phyloP scores from a whole-genome alignment of 2,888 invertebrate genomes.

The Drosophila borealis region DNA sequence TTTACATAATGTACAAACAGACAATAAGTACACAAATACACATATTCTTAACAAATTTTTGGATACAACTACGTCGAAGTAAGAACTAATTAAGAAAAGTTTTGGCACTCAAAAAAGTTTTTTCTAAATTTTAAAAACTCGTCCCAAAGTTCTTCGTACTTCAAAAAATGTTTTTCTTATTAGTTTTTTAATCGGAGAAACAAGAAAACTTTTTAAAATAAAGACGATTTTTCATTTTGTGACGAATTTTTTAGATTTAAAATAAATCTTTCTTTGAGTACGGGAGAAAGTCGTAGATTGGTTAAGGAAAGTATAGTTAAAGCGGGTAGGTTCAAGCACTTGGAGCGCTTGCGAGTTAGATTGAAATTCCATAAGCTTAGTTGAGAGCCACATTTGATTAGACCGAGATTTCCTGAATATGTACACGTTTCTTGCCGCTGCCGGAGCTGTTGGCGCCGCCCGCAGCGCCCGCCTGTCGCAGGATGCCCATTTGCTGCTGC shows the following conservation, averaged over 20 bases:
- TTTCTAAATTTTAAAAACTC: too few relatives aligned
- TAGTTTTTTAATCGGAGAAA: too few relatives aligned
- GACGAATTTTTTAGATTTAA: too few relatives aligned
- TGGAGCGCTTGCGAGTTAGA: constrained; percentile 30
- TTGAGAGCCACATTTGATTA: constrained; percentile 79
- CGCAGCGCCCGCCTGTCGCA: constrained; percentile 86
- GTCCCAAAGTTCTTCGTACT: too few relatives aligned
- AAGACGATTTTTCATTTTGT: too few relatives aligned
- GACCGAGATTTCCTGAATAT: constrained; percentile 96
- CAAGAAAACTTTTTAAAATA: too few relatives aligned
- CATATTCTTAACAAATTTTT: constrained; percentile 44
- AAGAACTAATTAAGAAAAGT: background rate
- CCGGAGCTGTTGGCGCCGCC: constrained; percentile 47
- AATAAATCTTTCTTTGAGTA: too few relatives aligned
- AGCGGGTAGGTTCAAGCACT: constrained; percentile 33
- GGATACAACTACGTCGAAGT: constrained; percentile 26
- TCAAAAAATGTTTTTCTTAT: too few relatives aligned
- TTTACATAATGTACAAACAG: constrained; percentile 81
- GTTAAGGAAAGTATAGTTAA: constrained; percentile 43
- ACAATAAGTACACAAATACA: constrained; percentile 55
- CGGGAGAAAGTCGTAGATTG: constrained; percentile 2
- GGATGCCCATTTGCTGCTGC: constrained; percentile 85
- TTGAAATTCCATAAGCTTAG: constrained; percentile 27
- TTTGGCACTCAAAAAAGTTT: too few relatives aligned
- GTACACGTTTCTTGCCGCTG: constrained; percentile 91